Evolutionary conservation across 2,113 vertebrate species (phyloP).

Genomic region (Leucopsar rothschildi): DNA sequence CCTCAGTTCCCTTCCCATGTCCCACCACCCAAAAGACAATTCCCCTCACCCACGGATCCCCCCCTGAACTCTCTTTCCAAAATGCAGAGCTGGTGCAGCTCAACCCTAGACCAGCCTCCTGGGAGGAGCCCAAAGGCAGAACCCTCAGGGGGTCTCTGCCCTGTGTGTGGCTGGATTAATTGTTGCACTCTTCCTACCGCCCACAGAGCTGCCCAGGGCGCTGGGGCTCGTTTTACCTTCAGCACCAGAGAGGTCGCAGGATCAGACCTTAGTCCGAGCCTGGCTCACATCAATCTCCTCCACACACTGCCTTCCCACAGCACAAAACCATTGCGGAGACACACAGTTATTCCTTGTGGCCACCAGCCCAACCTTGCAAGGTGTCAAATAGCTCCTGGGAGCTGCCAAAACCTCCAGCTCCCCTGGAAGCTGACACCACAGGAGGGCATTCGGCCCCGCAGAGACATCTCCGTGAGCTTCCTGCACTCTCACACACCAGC

Average conservation of each 20-base stretch:
- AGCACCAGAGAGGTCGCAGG: not conserved
- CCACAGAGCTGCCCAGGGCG: not conserved
- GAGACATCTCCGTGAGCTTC: accelerated
- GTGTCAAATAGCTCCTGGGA: not conserved
- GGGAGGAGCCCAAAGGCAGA: not conserved
- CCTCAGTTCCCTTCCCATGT: not conserved
- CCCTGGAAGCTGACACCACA: not conserved
- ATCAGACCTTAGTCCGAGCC: not conserved
- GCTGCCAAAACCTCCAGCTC: not conserved
- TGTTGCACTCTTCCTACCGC: not conserved
- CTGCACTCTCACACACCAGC: not conserved
- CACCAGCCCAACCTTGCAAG: not conserved
- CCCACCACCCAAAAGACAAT: not conserved
- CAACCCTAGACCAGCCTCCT: accelerated
- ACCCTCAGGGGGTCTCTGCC: not conserved
- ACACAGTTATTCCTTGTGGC: not conserved
- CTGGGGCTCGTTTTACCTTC: not conserved
- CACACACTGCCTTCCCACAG: not conserved
- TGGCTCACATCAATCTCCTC: not conserved
- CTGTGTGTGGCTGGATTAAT: not conserved
- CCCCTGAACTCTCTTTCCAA: not conserved
- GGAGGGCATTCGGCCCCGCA: not conserved
- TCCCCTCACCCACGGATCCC: not conserved
- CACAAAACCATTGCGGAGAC: not conserved
- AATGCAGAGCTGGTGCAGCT: not conserved